Evolutionary conservation across 2,888 invertebrate genomes (phyloP).

Genomic region (Sepioteuthis lessoniana): DNA sequence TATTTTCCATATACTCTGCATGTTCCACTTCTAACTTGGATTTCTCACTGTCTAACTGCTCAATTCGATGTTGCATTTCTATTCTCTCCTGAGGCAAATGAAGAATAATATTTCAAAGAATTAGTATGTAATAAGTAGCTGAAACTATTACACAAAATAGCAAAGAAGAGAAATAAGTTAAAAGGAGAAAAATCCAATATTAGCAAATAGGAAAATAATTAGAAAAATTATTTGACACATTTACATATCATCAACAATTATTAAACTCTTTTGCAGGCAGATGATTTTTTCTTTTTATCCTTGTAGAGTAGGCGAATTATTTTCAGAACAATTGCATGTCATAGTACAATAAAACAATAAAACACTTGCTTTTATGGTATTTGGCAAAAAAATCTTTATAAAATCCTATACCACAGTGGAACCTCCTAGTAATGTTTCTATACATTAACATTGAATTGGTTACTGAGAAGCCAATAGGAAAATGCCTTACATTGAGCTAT

Average conservation of each 20-base stretch:
- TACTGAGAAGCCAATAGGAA: too few relatives aligned
- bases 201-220: neutral
- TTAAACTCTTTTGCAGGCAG: neutral
- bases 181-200: neutral
- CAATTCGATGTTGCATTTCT: slow-evolving; percentile 57
- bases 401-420: too few relatives aligned
- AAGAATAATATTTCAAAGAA: neutral
- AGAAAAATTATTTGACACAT: neutral
- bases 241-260: too few relatives aligned
- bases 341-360: too few relatives aligned
- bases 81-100: slow-evolving; percentile 58
- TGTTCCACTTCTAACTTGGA: slow-evolving; percentile 49
- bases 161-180: neutral
- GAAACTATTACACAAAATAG: neutral
- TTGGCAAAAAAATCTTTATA: too few relatives aligned
- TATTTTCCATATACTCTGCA: slow-evolving; percentile 70
- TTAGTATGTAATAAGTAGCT: neutral
- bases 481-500: too few relatives aligned
- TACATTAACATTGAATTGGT: too few relatives aligned
- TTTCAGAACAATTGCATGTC: too few relatives aligned
- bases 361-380: too few relatives aligned
- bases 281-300: too few relatives aligned
- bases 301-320: too few relatives aligned
- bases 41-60: slow-evolving; percentile 56
- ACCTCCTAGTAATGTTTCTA: too few relatives aligned